Percentiles rank a stretch among this genome's conserved stretches.
phyloP scores from a whole-genome alignment of 2,797 vertebrate genomes.

The Ceryle rudis region DNA sequence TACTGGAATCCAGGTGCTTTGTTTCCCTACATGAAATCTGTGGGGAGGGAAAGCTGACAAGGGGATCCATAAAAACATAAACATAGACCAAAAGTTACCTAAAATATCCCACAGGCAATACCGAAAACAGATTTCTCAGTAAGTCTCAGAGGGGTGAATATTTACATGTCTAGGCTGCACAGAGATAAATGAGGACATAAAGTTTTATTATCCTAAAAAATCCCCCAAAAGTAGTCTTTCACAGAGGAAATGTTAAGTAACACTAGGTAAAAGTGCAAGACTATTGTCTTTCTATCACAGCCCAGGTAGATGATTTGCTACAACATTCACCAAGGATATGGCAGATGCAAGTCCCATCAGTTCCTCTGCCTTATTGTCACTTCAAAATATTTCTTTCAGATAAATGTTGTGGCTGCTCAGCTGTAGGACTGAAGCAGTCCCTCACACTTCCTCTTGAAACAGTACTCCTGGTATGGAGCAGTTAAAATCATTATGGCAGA shows the following conservation, averaged over 20 bases:
- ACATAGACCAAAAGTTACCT: neutral
- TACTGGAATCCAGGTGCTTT: neutral
- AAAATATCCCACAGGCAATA: neutral
- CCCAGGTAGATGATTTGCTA: neutral
- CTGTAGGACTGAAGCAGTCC: neutral
- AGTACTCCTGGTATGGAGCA: neutral
- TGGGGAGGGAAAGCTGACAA: neutral
- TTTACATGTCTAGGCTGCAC: neutral
- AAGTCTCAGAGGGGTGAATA: neutral
- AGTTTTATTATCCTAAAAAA: neutral
- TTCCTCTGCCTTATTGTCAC: neutral
- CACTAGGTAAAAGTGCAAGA: neutral
- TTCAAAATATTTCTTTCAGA: neutral
- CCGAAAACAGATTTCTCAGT: neutral
- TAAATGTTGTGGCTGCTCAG: neutral
- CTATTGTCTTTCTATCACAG: neutral
- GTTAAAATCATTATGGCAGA: neutral
- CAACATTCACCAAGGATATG: fast-evolving
- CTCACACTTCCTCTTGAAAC: neutral
- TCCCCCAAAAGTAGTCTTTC: neutral
- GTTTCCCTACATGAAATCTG: neutral
- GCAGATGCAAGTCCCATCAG: neutral
- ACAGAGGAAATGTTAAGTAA: neutral
- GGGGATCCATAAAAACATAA: neutral
- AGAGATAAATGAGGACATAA: neutral